Percentiles rank a stretch among this genome's conserved stretches.
phyloP scores from a whole-genome alignment of 2,888 invertebrate species.

The Cheilosia variabilis region DNA sequence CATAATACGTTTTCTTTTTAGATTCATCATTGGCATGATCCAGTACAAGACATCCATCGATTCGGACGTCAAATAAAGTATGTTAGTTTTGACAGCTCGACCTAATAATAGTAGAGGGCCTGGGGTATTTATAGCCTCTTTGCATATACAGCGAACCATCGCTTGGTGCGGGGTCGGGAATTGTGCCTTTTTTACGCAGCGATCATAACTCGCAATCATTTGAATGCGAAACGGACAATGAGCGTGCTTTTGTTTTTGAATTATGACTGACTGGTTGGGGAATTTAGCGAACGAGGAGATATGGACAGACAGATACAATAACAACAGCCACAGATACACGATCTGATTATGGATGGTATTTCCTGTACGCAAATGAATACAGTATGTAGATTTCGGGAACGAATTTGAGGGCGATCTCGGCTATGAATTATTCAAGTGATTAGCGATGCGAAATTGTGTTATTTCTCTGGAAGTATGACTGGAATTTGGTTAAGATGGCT shows the following conservation, averaged over 20 bases:
- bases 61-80: constrained; percentile 72
- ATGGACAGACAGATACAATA: constrained; percentile 1
- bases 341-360: constrained; percentile 73
- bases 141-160: constrained; percentile 41
- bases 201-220: constrained; percentile 71
- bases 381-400: constrained; percentile 58
- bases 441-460: constrained; percentile 54
- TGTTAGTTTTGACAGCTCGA: constrained; percentile 74
- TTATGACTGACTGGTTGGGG: constrained; percentile 56
- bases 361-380: constrained; percentile 64
- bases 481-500: neutral
- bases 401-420: constrained; percentile 61
- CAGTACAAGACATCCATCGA: constrained; percentile 69
- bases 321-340: constrained; percentile 38
- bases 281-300: constrained; percentile 54
- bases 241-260: constrained; percentile 75
- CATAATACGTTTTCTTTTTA: constrained; percentile 30
- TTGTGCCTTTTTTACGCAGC: constrained; percentile 3
- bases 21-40: constrained; percentile 63
- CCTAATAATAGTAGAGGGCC: constrained; percentile 72
- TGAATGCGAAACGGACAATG: constrained; percentile 72
- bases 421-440: constrained; percentile 71
- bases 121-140: constrained; percentile 72
- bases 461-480: constrained; percentile 6
- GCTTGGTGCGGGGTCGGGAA: constrained; percentile 1